Conservation (phyloP, 2,113 vertebrate genomes). For the Cyanoliseus patagonus region DNA sequence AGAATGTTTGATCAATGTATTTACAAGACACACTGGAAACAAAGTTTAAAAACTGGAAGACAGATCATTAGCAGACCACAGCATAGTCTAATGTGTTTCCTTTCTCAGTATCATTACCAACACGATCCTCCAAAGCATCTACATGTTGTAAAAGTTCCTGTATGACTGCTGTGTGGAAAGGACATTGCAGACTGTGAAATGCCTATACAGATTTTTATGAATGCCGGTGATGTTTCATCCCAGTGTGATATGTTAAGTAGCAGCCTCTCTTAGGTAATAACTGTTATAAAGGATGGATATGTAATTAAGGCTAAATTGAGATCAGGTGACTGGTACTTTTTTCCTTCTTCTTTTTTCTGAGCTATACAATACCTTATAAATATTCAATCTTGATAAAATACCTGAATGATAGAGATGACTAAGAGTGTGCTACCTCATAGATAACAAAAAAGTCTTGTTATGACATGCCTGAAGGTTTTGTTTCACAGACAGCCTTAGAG, state of each 20-base stretch:
- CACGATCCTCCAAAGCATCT: not conserved
- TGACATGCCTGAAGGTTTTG: not conserved
- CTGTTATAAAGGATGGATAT: not conserved
- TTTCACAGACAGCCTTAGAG: not conserved
- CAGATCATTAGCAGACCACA: not conserved
- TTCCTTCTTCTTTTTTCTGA: not conserved
- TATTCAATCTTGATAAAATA: constrained; percentile 18
- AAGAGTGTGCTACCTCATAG: not conserved
- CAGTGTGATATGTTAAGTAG: not conserved
- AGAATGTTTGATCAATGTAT: not conserved
- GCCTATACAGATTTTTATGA: not conserved
- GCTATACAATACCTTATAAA: not conserved
- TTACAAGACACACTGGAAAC: not conserved
- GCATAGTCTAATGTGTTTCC: not conserved
- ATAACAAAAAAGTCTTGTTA: not conserved
- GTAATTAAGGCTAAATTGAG: not conserved
- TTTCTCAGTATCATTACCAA: not conserved
- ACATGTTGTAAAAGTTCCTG: not conserved
- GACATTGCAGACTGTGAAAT: not conserved
- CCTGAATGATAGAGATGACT: not conserved
- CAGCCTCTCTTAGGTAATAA: not conserved
- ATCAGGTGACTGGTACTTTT: not conserved
- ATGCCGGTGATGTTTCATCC: not conserved
- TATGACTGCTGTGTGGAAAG: not conserved
- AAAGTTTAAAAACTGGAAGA: not conserved